Evolutionary conservation across 1,140 invertebrate genomes (phyloP).

Genomic region (Eriocheir sinensis): DNA sequence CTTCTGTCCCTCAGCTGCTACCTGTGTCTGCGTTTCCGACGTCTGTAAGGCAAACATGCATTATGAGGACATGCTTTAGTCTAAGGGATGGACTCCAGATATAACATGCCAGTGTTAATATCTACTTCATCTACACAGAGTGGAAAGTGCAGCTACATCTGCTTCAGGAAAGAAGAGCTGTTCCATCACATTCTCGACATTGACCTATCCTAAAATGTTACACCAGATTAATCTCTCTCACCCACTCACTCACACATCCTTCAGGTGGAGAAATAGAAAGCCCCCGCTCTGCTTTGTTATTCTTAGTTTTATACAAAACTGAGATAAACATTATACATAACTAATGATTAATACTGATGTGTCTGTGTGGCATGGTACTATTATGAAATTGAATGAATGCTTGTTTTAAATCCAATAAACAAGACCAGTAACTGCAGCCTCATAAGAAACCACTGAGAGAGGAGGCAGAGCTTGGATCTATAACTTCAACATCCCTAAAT

Average conservation of each 20-base stretch:
- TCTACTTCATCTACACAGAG: slow-evolving; percentile 77
- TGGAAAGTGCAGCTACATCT: slow-evolving; percentile 75
- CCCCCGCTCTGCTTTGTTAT: background rate
- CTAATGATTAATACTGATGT: background rate
- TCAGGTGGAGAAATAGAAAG: background rate
- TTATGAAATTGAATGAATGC: too few species aligned
- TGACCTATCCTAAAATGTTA: slow-evolving; percentile 38
- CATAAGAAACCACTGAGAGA: too few species aligned
- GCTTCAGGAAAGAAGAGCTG: slow-evolving; percentile 68
- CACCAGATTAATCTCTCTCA: slow-evolving; percentile 30
- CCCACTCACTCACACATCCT: background rate
- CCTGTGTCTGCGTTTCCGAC: slow-evolving; percentile 73
- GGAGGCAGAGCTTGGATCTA: too few species aligned
- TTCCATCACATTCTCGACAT: slow-evolving; percentile 63
- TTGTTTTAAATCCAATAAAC: too few species aligned
- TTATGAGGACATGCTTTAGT: slow-evolving; percentile 77
- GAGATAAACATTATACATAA: too few species aligned
- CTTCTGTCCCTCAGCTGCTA: slow-evolving; percentile 72
- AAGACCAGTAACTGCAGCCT: too few species aligned
- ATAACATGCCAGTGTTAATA: slow-evolving; percentile 74
- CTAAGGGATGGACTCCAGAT: slow-evolving; percentile 74
- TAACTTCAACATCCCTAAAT: background rate
- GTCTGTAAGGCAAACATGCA: slow-evolving; percentile 77
- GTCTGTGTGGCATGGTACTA: background rate
- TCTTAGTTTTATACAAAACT: background rate